A percentile compares a stretch with the other conserved stretches of the same genome.
These are phyloP conservation scores for Pipistrellus pygmaeus DNA, from an alignment of 2,797 vertebrate species.

Conservation along the genomic window DNA sequence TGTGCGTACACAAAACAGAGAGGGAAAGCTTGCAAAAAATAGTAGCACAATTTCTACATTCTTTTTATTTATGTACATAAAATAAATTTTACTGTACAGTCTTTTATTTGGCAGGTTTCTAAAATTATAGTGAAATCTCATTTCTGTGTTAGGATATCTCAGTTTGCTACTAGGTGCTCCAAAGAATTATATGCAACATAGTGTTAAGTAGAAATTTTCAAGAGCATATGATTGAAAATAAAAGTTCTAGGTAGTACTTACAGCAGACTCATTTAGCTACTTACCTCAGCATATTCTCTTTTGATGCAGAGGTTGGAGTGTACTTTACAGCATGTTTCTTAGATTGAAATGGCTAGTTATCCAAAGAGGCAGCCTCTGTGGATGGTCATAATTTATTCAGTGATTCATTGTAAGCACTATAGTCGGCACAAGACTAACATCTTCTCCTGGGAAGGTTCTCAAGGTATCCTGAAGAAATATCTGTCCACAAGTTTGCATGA, in stretches of 20 bases:
- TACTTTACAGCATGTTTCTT: constrained; percentile 69
- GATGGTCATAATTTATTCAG: constrained; percentile 72
- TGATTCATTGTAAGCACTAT: constrained; percentile 52
- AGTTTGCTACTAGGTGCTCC: neutral
- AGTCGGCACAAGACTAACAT: neutral
- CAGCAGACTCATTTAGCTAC: constrained; percentile 72
- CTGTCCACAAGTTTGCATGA: constrained; percentile 76
- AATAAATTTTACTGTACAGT: constrained; percentile 64
- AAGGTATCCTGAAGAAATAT: constrained; percentile 64
- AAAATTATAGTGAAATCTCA: constrained; percentile 68
- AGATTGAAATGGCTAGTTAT: constrained; percentile 80
- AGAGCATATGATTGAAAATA: constrained; percentile 29
- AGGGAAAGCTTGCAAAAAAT: neutral
- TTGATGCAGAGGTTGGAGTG: constrained; percentile 48
- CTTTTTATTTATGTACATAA: neutral
- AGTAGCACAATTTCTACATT: neutral
- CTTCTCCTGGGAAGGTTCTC: constrained; percentile 17
- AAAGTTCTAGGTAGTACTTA: constrained; percentile 59
- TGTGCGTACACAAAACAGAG: neutral
- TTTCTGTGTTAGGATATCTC: constrained; percentile 52
- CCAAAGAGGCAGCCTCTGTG: constrained; percentile 82
- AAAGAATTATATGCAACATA: neutral
- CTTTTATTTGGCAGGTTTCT: constrained; percentile 72
- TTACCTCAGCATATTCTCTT: constrained; percentile 65
- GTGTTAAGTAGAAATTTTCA: constrained; percentile 70